Evolutionary conservation across 2,797 vertebrate species (phyloP), one percentile per base, ranked within the genome.

Genomic region (Antennarius maculatus): DNA sequence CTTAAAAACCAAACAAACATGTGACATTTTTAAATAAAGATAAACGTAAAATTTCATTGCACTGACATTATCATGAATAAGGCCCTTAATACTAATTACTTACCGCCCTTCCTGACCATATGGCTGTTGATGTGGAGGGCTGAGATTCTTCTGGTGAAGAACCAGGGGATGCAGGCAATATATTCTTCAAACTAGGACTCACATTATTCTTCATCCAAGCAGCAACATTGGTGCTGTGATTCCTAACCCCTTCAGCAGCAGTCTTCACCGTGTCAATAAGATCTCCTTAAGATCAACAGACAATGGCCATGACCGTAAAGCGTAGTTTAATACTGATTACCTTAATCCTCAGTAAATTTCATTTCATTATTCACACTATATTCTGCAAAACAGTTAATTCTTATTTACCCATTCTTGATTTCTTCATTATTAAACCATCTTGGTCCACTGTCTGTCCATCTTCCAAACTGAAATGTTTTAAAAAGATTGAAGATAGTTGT

Each of bases 231-330:
- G 90, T 89, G 63, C 93, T 91, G 16, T 93, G 93, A 70, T 41
- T 92, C 76, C 89, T 94, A 9, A 94, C 83, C 13, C 93, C 93
- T 71, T 93, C 92, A 5, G 93, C 93, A 45, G 93, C 92, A 48
- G 47, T 83, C 81, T 92, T 94, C 53, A 94, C 85, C 1, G 92
- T 79, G 76, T 92, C 92, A 67, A 94, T 84, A 46, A 94, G 53
- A 74, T 93, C 90, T 34, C 90, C 94, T 95, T 16, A 0, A 60
- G 15, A 71, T 18, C 61, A 47, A 46, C n/a, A 75, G 16, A 14
- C 14, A 28, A 50, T 39, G 9, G 37, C 7, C 37, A 39, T 13
- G 42, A 46, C 45, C 8, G 7, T 17, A 46, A n/a, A n/a, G 6
- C 16, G 45, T 14, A n/a, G 0, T 0, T 0, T 6, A 4, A 5